These are phyloP conservation scores for Pelagia noctiluca DNA, from an alignment of 30 jellyfish, hydroid and myxozoan genomes.

Conservation along the genomic window DNA sequence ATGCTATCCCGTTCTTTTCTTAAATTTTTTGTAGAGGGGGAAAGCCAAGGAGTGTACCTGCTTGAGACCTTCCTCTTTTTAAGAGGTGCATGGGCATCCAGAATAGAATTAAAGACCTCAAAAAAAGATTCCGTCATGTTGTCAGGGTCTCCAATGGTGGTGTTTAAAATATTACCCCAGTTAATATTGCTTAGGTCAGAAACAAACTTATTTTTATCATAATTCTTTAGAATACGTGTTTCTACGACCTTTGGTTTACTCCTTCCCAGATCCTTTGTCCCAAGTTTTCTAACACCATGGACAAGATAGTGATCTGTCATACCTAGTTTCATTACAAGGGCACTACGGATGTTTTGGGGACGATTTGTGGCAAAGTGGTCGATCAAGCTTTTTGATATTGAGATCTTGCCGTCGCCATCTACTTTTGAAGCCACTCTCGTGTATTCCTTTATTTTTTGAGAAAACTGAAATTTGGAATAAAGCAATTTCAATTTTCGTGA, in stretches of 20 bases:
- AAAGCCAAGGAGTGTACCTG: slow-evolving; percentile 6
- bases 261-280: not conserved
- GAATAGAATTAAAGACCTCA: slow-evolving; percentile 20
- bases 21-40: slow-evolving; percentile 11
- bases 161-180: slow-evolving; percentile 18
- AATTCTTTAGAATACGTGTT: slow-evolving; percentile 29
- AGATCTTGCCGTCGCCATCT: not conserved
- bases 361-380: slow-evolving; percentile 24
- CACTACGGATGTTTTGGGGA: slow-evolving; percentile 7
- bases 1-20: not conserved
- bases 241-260: slow-evolving; percentile 26
- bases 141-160: slow-evolving; percentile 19
- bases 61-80: not conserved
- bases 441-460: slow-evolving; percentile 22
- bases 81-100: slow-evolving; percentile 20
- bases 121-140: slow-evolving; percentile 13
- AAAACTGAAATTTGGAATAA: slow-evolving; percentile 38
- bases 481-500: slow-evolving; percentile 25
- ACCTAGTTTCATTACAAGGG: slow-evolving; percentile 17
- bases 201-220: slow-evolving; percentile 27
- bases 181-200: slow-evolving; percentile 21
- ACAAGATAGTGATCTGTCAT: slow-evolving; percentile 29
- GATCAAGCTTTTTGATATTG: slow-evolving; percentile 15
- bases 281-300: slow-evolving; percentile 23
- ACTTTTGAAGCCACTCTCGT: slow-evolving; percentile 39